Evolutionary conservation across 2,797 vertebrate genomes (phyloP), one percentile per base, ranked within the genome.

Genomic region (Helicolenus hilgendorfi): DNA sequence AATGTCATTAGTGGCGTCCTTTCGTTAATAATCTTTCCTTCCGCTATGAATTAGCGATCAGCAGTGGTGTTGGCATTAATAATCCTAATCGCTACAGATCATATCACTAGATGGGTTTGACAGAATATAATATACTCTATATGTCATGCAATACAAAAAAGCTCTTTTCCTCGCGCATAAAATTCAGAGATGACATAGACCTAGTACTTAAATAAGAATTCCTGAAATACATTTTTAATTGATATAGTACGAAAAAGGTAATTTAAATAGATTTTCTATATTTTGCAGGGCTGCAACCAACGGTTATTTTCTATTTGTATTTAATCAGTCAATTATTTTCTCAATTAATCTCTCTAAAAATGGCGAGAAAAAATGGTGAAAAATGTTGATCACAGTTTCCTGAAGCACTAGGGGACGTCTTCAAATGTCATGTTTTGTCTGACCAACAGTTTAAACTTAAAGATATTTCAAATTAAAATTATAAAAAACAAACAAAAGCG

Each of bases 81-180:
- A 90, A 94, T 91, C 89, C 80, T 84, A 69, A 93, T 95, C 90
- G 91, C 31, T 31, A 8, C 38, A 77, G 64, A 82, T 81, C 33
- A 84, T 29, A 72, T 68, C 26, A 56, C 45, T 62, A 33, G 49
- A 90, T 62, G 41, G 26, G 10, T 77, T 74, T 84, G 72, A 70
- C 62, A 33, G 38, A 18, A 87, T 26, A 22, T 58, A 4, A 33
- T 68, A 49, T 74, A 62, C 18, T 9, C 3, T 13, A 36, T 36
- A 15, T 36, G 18, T 72, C 49, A 70, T 77, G 80, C n/a, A 70
- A 70, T 36, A 26, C 14, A 65, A 18, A 85, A 89, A 72, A 56
- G 15, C 14, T 60, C 4, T 56, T 24, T 69, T 83, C 59, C 63
- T 79, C 36, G 59, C 5, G 29, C 20, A 24, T 29, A 11, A 45